Conservation (phyloP, 2,888 invertebrate species). For the Stegana nigrithorax region DNA sequence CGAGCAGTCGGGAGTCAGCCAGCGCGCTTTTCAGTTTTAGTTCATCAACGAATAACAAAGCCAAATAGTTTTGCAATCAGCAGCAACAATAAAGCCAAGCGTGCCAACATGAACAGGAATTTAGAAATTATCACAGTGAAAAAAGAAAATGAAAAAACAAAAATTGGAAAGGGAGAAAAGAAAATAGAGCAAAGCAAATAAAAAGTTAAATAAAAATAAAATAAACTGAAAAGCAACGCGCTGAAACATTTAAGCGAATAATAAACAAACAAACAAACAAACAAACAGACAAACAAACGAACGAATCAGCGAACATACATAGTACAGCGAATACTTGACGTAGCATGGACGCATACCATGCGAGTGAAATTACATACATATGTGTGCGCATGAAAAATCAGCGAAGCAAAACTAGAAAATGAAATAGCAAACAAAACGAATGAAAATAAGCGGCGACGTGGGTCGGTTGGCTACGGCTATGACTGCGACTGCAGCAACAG, state of each 20-base stretch:
- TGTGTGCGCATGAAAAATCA: conserved; percentile 8
- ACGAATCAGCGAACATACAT: conserved; percentile 4
- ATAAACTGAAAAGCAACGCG: conserved; percentile 50
- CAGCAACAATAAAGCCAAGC: not conserved
- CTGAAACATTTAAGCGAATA: conserved; percentile 52
- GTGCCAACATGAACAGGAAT: conserved; percentile 47
- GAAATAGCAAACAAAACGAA: conserved; percentile 6
- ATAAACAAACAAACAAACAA: conserved; percentile 51
- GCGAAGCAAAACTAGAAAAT: conserved; percentile 3
- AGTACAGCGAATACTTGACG: not conserved
- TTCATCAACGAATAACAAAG: conserved; percentile 1
- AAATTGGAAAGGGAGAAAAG: not conserved
- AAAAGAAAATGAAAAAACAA: not conserved
- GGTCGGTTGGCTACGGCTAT: too few relatives aligned
- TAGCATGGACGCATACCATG: too few relatives aligned
- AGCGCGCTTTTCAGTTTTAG: not conserved
- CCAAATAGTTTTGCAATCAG: not conserved
- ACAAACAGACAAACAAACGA: conserved; percentile 34
- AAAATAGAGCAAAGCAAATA: not conserved
- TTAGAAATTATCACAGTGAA: conserved; percentile 47
- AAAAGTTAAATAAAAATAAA: conserved; percentile 16
- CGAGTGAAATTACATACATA: not conserved
- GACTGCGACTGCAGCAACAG: too few relatives aligned
- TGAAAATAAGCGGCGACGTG: too few relatives aligned
- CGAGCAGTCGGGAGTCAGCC: not conserved